phyloP scores from a whole-genome alignment of 1,140 invertebrate genomes.

The Camponotus pennsylvanicus region DNA sequence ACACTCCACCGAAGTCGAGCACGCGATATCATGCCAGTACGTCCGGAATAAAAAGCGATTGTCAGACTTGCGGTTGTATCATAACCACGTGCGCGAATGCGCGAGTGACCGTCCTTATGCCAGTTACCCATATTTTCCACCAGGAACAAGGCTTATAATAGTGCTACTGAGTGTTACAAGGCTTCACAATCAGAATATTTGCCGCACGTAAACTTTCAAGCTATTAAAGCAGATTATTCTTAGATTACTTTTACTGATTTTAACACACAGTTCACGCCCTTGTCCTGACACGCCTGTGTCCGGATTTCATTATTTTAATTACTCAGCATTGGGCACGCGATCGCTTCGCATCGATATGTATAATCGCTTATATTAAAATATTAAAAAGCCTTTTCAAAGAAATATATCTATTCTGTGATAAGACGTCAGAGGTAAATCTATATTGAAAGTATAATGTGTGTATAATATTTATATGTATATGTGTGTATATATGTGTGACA shows the following conservation, averaged over 20 bases:
- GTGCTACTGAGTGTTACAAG: slow-evolving; percentile 5
- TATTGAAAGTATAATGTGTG: slow-evolving; percentile 1
- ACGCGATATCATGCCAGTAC: slow-evolving; percentile 28
- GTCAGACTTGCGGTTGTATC: slow-evolving; percentile 26
- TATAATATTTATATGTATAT: no score
- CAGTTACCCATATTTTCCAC: slow-evolving; percentile 74
- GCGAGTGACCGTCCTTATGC: slow-evolving; percentile 71
- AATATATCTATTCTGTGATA: neutral
- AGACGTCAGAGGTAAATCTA: neutral
- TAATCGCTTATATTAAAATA: slow-evolving; percentile 5
- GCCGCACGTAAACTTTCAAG: slow-evolving; percentile 64
- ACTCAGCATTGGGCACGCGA: slow-evolving; percentile 1
- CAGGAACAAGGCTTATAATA: slow-evolving; percentile 67
- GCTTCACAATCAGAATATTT: slow-evolving; percentile 52
- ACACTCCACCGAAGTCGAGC: slow-evolving; percentile 6
- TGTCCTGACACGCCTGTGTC: no score
- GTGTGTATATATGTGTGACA: no score
- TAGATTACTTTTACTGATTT: slow-evolving; percentile 55
- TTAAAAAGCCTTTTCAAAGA: neutral
- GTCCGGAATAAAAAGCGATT: slow-evolving; percentile 40
- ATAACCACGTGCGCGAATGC: slow-evolving; percentile 24
- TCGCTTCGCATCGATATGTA: slow-evolving; percentile 15
- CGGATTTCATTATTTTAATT: slow-evolving; percentile 56
- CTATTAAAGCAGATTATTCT: slow-evolving; percentile 52
- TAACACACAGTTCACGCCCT: slow-evolving; percentile 41